These are phyloP conservation scores for Phoxinus phoxinus DNA, from an alignment of 2,113 vertebrate species.

Conservation along the genomic window DNA sequence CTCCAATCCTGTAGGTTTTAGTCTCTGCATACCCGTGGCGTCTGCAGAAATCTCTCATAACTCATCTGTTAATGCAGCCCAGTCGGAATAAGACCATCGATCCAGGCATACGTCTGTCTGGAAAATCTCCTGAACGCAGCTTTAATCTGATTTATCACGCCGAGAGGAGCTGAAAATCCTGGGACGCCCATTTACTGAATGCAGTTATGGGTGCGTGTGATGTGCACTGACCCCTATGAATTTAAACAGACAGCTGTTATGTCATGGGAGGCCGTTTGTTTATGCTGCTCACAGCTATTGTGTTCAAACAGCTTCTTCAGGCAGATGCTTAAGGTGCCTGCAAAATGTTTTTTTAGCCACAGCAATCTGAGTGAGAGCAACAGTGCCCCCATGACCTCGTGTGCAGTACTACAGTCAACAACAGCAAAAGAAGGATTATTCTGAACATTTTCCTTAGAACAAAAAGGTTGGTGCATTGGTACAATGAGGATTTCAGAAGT, in stretches of 20 bases:
- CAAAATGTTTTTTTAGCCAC: slow-evolving; percentile 33
- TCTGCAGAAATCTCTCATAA: slow-evolving; percentile 44
- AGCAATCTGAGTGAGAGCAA: slow-evolving; percentile 62
- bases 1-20: slow-evolving; percentile 17
- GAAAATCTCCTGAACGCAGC: slow-evolving; percentile 41
- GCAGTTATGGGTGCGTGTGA: slow-evolving; percentile 31
- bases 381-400: slow-evolving; percentile 75
- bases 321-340: slow-evolving; percentile 44
- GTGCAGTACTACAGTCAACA: slow-evolving; percentile 48
- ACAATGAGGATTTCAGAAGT: neutral
- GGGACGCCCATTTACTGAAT: slow-evolving; percentile 30
- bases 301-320: slow-evolving; percentile 40
- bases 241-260: slow-evolving; percentile 51
- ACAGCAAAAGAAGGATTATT: neutral
- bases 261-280: slow-evolving; percentile 35
- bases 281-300: slow-evolving; percentile 41
- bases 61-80: slow-evolving; percentile 48
- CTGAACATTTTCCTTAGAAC: neutral
- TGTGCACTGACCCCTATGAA: slow-evolving; percentile 44
- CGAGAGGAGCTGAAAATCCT: slow-evolving; percentile 34
- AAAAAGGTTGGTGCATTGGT: neutral
- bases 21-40: slow-evolving; percentile 1
- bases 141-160: slow-evolving; percentile 52
- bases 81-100: slow-evolving; percentile 37
- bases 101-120: slow-evolving; percentile 41